Conservation (phyloP, 2,797 vertebrate genomes). For the Heliangelus exortis region DNA sequence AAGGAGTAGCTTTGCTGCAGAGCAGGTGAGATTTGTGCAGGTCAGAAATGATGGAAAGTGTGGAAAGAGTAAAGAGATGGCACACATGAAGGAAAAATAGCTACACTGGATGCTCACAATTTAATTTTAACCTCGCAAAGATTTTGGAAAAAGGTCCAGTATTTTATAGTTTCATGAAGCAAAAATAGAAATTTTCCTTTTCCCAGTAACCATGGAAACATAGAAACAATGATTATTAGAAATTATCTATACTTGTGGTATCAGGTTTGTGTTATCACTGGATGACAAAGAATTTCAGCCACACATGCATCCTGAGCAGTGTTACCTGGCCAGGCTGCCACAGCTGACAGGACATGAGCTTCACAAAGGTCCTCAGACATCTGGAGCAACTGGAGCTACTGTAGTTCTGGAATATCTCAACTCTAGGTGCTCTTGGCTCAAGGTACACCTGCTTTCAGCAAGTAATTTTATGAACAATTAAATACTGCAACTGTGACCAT, state of each 20-base stretch:
- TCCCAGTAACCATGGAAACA: conserved; percentile 40
- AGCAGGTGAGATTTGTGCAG: neutral
- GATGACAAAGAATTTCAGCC: neutral
- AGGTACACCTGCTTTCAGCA: neutral
- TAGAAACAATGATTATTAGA: conserved; percentile 29
- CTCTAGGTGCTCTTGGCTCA: neutral
- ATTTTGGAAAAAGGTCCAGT: neutral
- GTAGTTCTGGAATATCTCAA: neutral
- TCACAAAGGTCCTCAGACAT: neutral
- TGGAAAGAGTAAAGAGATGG: neutral
- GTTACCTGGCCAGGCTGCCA: neutral
- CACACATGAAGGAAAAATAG: neutral
- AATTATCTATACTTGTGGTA: neutral
- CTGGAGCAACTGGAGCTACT: neutral
- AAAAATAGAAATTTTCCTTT: neutral
- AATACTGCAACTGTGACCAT: neutral
- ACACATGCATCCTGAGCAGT: neutral
- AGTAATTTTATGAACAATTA: neutral
- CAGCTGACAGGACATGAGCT: neutral
- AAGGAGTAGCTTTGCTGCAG: neutral
- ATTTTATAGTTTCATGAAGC: neutral
- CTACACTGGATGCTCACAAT: neutral
- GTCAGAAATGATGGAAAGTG: neutral
- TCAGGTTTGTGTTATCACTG: neutral
- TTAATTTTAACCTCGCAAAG: conserved; percentile 18